phyloP scores from a whole-genome alignment of 2,888 invertebrate species.

The Choristoneura rosaceana region DNA sequence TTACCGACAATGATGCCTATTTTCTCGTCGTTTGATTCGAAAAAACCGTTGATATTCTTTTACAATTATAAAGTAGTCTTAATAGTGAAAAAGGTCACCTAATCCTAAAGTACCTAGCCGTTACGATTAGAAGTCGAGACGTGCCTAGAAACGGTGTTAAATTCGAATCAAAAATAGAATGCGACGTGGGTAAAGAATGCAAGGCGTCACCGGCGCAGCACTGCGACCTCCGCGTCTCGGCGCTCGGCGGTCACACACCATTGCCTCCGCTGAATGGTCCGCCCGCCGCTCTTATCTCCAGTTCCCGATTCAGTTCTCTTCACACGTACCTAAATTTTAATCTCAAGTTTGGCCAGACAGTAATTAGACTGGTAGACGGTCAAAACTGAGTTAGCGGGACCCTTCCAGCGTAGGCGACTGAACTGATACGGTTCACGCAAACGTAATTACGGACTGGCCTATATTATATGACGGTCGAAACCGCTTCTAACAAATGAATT shows the following conservation, averaged over 20 bases:
- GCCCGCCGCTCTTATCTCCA: conserved; percentile 54
- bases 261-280: conserved; percentile 79
- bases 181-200: conserved; percentile 77
- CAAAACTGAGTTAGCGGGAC: conserved; percentile 10
- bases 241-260: conserved; percentile 82
- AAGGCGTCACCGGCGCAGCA: conserved; percentile 71
- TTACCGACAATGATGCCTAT: no score
- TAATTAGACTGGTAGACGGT: conserved; percentile 13
- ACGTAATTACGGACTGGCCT: conserved; percentile 21
- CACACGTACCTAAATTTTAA: conserved; percentile 49
- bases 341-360: conserved; percentile 10
- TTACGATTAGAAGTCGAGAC: conserved; percentile 5
- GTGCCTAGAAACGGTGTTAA: conserved; percentile 36
- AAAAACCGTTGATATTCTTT: background rate
- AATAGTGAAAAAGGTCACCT: background rate
- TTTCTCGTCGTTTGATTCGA: background rate
- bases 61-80: background rate
- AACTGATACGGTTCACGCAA: conserved; percentile 3
- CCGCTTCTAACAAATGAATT: conserved; percentile 1
- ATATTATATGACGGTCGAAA: conserved; percentile 14
- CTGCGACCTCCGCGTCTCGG: conserved; percentile 72
- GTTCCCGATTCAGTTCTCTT: conserved; percentile 48
- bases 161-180: conserved; percentile 65
- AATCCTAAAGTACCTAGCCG: background rate
- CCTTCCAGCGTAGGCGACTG: conserved; percentile 1